Evolutionary conservation across 2,888 invertebrate species (phyloP).

Genomic region (Acanthopleura granulata): DNA sequence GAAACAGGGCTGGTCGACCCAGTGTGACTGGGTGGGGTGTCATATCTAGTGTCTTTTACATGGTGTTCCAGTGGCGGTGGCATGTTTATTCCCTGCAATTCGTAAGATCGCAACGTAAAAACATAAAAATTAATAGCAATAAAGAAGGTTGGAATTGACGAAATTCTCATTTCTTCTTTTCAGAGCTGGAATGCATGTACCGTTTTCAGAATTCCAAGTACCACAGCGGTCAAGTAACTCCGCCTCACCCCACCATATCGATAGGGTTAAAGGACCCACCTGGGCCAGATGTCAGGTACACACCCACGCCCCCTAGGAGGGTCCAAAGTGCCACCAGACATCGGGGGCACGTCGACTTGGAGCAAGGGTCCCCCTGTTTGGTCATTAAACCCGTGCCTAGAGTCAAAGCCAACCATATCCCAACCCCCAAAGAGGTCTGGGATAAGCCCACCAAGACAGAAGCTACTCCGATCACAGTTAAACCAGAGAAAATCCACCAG

Average conservation of each 20-base stretch:
- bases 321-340: background rate
- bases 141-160: too few species aligned
- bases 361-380: background rate
- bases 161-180: constrained; percentile 21
- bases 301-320: background rate
- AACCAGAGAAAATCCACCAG: background rate
- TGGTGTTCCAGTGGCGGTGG: too few species aligned
- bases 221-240: constrained; percentile 40
- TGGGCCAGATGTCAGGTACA: background rate
- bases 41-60: too few species aligned
- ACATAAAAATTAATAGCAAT: too few species aligned
- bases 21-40: too few species aligned
- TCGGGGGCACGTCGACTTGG: background rate
- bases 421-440: constrained; percentile 11
- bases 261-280: constrained; percentile 22
- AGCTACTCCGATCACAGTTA: background rate
- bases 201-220: constrained; percentile 49
- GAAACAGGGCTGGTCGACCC: too few species aligned
- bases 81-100: background rate
- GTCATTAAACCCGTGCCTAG: background rate
- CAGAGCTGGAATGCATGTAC: constrained; percentile 53
- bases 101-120: background rate
- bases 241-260: constrained; percentile 33
- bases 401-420: constrained; percentile 17
- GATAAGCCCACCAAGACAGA: constrained; percentile 3